Conservation (phyloP, 2,888 invertebrate genomes). For the Boloria euphrosyne region DNA sequence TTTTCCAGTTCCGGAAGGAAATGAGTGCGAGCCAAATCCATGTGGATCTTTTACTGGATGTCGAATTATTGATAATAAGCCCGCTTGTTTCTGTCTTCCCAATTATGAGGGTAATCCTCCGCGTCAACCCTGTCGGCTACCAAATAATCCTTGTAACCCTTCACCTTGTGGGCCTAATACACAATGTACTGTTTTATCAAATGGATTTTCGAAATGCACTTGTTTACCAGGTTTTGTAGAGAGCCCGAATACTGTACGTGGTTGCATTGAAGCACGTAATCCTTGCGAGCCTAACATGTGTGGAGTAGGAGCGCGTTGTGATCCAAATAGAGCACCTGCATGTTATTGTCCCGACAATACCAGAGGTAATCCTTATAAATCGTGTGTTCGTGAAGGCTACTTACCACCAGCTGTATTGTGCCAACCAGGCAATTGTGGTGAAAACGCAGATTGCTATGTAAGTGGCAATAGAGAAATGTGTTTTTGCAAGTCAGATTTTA, state of each 20-base stretch:
- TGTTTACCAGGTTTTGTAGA: conserved; percentile 92
- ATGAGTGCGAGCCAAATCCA: conserved; percentile 90
- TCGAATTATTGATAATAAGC: conserved; percentile 87
- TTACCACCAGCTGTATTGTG: conserved; percentile 85
- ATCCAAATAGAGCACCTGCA: conserved; percentile 88
- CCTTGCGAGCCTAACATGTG: conserved; percentile 93
- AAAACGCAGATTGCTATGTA: conserved; percentile 92
- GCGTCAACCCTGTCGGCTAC: conserved; percentile 85
- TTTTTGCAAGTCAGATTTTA: conserved; percentile 88
- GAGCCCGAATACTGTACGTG: conserved; percentile 93
- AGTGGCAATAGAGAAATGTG: conserved; percentile 91
- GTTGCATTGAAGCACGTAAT: conserved; percentile 90
- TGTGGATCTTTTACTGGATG: conserved; percentile 94
- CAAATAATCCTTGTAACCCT: conserved; percentile 90
- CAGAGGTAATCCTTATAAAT: conserved; percentile 91
- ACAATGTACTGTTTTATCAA: conserved; percentile 88
- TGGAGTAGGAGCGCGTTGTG: conserved; percentile 89
- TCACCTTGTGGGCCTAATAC: conserved; percentile 95
- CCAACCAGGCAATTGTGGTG: conserved; percentile 91
- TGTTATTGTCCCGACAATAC: conserved; percentile 93
- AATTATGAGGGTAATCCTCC: conserved; percentile 94
- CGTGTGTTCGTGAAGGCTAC: conserved; percentile 83
- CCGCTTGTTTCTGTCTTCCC: conserved; percentile 93
- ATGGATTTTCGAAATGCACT: conserved; percentile 93
- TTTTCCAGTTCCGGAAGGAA: conserved; percentile 91